These are phyloP conservation scores for Margarornis squamiger DNA, from an alignment of 2,797 vertebrate species.

Conservation along the genomic window DNA sequence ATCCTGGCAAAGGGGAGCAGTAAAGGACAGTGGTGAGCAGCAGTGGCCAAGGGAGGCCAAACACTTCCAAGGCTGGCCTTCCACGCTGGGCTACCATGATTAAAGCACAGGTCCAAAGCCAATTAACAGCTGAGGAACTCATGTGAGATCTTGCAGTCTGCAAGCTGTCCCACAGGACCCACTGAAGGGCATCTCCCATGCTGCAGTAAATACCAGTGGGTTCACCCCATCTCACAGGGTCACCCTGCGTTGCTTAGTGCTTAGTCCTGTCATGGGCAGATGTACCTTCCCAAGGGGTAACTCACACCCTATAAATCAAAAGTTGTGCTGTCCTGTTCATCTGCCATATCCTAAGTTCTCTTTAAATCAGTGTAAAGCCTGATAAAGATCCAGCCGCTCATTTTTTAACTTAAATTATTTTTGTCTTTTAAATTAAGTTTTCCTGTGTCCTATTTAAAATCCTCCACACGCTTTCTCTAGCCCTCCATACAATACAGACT, in stretches of 20 bases:
- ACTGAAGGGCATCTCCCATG: not conserved
- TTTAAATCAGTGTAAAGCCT: not conserved
- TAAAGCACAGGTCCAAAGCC: not conserved
- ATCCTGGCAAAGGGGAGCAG: not conserved
- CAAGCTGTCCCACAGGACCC: not conserved
- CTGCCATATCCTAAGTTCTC: not conserved
- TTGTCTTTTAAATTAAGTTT: not conserved
- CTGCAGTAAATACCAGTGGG: not conserved
- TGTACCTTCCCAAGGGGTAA: not conserved
- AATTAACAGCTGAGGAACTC: not conserved
- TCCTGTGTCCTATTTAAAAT: not conserved
- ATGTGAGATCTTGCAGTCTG: not conserved
- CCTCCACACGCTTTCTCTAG: not conserved
- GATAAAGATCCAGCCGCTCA: not conserved
- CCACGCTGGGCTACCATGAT: rapidly evolving
- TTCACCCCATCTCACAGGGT: not conserved
- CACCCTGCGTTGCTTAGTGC: not conserved
- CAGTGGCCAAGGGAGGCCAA: not conserved
- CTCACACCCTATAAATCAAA: not conserved
- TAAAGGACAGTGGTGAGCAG: not conserved
- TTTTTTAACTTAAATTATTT: not conserved
- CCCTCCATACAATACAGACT: not conserved
- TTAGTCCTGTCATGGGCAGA: not conserved
- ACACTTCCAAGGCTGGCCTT: not conserved
- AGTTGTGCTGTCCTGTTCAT: not conserved